phyloP scores from a whole-genome alignment of 2,797 vertebrate genomes.

The Apogon hyalosoma region DNA sequence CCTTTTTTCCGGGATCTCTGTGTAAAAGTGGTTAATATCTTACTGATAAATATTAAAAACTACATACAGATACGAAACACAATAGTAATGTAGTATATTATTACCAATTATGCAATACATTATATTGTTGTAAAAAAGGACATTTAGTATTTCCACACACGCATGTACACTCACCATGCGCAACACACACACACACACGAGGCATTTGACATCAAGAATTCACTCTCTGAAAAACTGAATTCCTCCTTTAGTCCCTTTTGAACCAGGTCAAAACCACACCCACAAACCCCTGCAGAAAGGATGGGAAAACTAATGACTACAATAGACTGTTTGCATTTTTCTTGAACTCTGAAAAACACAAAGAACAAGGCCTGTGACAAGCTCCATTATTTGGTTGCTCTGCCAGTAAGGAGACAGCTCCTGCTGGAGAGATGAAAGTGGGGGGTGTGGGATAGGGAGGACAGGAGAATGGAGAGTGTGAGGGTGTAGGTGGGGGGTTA shows the following conservation, averaged over 20 bases:
- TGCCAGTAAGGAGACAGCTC: conserved; percentile 93
- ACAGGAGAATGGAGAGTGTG: conserved; percentile 74
- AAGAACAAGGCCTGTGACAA: conserved; percentile 98
- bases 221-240: conserved; percentile 88
- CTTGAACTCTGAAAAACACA: conserved; percentile 90
- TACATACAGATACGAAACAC: too few relatives aligned
- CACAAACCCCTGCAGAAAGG: conserved; percentile 89
- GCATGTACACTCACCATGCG: conserved; percentile 59
- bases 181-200: conserved; percentile 85
- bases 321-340: conserved; percentile 97
- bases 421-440: conserved; percentile 90
- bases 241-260: conserved; percentile 88
- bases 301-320: conserved; percentile 98
- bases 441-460: conserved; percentile 73
- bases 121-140: neutral
- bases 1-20: too few relatives aligned
- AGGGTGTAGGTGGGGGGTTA: conserved; percentile 78
- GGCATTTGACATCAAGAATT: conserved; percentile 87
- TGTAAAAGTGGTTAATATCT: too few relatives aligned
- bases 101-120: too few relatives aligned
- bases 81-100: too few relatives aligned
- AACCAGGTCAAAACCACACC: conserved; percentile 90
- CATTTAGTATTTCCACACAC: conserved; percentile 37
- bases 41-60: too few relatives aligned
- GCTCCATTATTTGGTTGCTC: conserved; percentile 98